Evolutionary conservation across 2,797 vertebrate genomes (phyloP).

Genomic region (Esox masquinongy): DNA sequence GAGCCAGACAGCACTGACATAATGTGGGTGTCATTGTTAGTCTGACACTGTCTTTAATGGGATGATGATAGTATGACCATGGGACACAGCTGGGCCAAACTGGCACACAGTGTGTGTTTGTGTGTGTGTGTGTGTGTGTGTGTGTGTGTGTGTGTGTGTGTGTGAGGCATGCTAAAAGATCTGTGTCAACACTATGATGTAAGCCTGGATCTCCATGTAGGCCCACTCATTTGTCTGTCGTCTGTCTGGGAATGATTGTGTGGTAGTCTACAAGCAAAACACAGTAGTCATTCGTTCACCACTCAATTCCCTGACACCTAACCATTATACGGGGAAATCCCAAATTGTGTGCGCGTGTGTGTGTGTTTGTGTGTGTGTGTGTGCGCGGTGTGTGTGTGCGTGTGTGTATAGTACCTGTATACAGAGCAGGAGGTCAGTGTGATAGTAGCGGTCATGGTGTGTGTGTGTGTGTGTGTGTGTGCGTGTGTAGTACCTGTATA

Average conservation of each 20-base stretch:
- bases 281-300: neutral
- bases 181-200: constrained; percentile 10
- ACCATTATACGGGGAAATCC: neutral
- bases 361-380: neutral
- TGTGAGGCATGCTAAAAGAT: neutral
- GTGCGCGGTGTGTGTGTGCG: neutral
- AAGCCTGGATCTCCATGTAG: constrained; percentile 6
- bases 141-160: neutral
- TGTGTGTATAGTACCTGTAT: neutral
- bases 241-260: neutral
- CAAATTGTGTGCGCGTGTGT: neutral
- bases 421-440: too few species aligned
- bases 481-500: neutral
- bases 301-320: constrained; percentile 10
- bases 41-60: constrained; percentile 5
- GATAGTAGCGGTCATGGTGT: too few species aligned
- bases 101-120: neutral
- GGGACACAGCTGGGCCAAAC: neutral
- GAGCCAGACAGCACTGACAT: neutral
- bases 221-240: neutral
- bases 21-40: neutral
- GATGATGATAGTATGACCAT: constrained; percentile 1
- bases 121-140: neutral
- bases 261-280: neutral
- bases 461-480: neutral